Conservation (phyloP, 2,797 vertebrate species). For the Leuciscus waleckii region DNA sequence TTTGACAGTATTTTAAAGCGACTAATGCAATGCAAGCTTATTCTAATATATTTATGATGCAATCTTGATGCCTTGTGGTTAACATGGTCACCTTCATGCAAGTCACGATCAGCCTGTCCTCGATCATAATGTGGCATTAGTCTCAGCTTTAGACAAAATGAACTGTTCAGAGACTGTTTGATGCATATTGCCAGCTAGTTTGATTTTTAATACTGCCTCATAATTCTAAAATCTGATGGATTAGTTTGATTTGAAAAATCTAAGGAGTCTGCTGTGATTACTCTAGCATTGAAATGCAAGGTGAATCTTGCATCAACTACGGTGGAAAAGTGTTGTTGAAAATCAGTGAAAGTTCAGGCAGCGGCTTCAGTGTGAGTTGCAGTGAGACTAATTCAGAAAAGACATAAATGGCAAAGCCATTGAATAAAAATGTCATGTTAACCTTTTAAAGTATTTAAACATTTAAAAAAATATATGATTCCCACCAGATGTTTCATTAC, state of each 20-base stretch:
- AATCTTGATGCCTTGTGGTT: not conserved
- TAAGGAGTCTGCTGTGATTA: not conserved
- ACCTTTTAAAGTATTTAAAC: not conserved
- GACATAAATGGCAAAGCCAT: not conserved
- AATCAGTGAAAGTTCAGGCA: not conserved
- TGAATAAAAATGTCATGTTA: not conserved
- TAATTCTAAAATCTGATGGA: slow-evolving; percentile 5
- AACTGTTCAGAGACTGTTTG: not conserved
- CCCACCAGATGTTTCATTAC: not conserved
- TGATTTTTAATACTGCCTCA: not conserved
- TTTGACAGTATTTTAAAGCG: not conserved
- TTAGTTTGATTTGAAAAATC: not conserved
- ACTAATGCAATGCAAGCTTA: not conserved
- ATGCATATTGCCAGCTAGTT: slow-evolving; percentile 2
- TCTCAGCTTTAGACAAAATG: not conserved
- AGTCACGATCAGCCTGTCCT: not conserved
- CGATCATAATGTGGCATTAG: not conserved
- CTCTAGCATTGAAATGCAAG: not conserved
- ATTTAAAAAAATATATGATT: not conserved
- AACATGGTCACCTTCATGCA: slow-evolving; percentile 7
- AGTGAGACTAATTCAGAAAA: not conserved
- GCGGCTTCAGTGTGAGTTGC: not conserved
- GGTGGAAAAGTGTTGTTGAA: not conserved
- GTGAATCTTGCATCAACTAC: not conserved
- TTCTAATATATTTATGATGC: not conserved